phyloP scores from a whole-genome alignment of 2,113 vertebrate species.

The Glaucidium brasilianum region DNA sequence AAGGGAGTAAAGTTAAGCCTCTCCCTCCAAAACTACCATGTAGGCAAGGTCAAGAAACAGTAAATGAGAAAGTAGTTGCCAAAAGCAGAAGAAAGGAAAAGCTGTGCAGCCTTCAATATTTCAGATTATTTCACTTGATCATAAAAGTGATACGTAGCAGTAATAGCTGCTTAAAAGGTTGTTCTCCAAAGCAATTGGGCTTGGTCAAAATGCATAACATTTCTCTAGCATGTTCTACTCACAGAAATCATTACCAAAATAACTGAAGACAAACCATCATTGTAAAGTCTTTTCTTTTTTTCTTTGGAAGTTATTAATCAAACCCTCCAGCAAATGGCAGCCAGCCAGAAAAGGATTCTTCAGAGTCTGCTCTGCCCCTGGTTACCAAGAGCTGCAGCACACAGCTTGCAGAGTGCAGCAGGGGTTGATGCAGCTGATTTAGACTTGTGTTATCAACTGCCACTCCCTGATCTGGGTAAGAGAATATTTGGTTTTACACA shows the following conservation, averaged over 20 bases:
- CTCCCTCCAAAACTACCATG: not conserved
- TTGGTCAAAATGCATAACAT: constrained; percentile 1
- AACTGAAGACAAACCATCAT: constrained; percentile 18
- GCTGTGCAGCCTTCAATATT: not conserved
- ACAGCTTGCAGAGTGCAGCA: not conserved
- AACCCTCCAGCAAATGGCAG: not conserved
- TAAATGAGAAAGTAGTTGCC: not conserved
- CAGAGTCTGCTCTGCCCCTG: not conserved
- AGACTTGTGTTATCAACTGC: not conserved
- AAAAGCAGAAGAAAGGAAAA: not conserved
- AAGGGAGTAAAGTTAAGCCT: not conserved
- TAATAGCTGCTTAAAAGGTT: constrained; percentile 24
- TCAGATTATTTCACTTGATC: not conserved
- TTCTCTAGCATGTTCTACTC: not conserved
- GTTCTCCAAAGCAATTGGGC: not conserved
- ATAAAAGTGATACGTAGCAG: not conserved
- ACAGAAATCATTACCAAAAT: constrained; percentile 30
- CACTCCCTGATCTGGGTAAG: not conserved
- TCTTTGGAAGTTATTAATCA: constrained; percentile 15
- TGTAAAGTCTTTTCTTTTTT: constrained; percentile 9
- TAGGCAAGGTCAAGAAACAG: not conserved
- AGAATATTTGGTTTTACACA: not conserved
- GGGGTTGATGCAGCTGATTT: not conserved
- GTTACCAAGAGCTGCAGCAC: not conserved
- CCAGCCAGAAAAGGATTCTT: not conserved